These are phyloP conservation scores for Eilema caniola DNA, from an alignment of 2,888 invertebrate species.

Conservation along the genomic window DNA sequence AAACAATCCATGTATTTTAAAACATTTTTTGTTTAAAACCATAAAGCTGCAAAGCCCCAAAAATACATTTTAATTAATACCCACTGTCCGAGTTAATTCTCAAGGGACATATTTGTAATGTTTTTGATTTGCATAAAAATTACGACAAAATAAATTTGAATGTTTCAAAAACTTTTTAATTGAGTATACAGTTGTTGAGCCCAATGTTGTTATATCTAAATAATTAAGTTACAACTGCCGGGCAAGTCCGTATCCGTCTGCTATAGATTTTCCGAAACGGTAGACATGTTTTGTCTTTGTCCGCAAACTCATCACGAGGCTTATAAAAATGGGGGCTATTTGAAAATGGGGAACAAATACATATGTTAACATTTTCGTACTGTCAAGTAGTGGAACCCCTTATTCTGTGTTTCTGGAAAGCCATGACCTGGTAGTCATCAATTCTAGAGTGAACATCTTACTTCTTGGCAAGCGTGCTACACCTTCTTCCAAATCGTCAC, in stretches of 20 bases:
- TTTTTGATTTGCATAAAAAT: slow-evolving; percentile 1
- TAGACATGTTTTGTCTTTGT: not conserved
- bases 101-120: not conserved
- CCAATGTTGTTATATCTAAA: not conserved
- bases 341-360: no score
- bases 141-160: not conserved
- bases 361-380: no score
- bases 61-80: slow-evolving; percentile 1
- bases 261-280: not conserved
- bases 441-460: no score
- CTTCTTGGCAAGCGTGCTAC: no score
- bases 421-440: no score
- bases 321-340: no score
- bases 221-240: not conserved
- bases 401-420: no score
- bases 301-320: no score
- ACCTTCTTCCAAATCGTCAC: no score
- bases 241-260: not conserved
- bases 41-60: not conserved
- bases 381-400: no score
- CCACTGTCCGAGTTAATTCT: slow-evolving; percentile 4
- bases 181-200: not conserved
- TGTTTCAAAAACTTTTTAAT: not conserved
- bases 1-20: no score
- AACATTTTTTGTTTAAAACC: not conserved